Conservation (phyloP, 2,113 vertebrate genomes). For the Etia nguti region DNA sequence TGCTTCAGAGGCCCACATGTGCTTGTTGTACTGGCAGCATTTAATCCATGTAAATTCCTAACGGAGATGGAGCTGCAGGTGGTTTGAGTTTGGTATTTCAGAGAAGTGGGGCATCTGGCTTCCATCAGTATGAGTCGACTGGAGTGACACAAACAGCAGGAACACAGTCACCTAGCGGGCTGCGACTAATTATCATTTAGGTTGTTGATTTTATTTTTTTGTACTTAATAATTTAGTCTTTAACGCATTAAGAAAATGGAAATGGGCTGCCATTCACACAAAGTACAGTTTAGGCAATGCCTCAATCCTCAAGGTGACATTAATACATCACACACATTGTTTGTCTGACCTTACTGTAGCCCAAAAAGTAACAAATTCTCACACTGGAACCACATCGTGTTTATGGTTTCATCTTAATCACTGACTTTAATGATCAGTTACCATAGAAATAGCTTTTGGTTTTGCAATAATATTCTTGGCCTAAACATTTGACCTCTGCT, state of each 20-base stretch:
- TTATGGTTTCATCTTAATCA: background rate
- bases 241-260: background rate
- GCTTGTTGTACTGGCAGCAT: constrained; percentile 58
- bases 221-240: background rate
- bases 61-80: constrained; percentile 58
- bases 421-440: background rate
- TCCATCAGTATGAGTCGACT: constrained; percentile 38
- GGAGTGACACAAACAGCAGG: constrained; percentile 13
- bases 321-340: background rate
- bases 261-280: background rate
- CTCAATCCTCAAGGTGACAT: background rate
- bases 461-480: background rate
- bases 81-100: constrained; percentile 65
- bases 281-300: background rate
- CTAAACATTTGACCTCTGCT: background rate
- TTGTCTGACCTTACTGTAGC: background rate
- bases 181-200: background rate
- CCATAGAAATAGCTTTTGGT: background rate
- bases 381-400: background rate
- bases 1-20: constrained; percentile 46
- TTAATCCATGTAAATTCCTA: constrained; percentile 61
- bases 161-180: background rate
- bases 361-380: background rate
- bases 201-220: background rate
- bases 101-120: constrained; percentile 56